Percentiles rank a stretch among this genome's conserved stretches.
These are phyloP conservation scores for Chitala chitala DNA, from an alignment of 2,113 vertebrate genomes.

Conservation along the genomic window DNA sequence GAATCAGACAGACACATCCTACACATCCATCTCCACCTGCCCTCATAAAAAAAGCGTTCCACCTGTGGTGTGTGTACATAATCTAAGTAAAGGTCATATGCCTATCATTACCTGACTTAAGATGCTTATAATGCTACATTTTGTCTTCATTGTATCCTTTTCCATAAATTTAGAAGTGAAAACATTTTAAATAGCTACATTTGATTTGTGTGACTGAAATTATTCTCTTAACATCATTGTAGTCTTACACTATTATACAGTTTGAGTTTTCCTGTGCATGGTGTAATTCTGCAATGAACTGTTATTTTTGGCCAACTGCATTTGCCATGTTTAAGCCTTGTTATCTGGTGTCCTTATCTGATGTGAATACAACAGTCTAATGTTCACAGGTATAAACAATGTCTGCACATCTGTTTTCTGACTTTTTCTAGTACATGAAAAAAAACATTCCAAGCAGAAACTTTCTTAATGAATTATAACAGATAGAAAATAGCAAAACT, in stretches of 20 bases:
- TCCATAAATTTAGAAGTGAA: neutral
- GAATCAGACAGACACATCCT: too few relatives aligned
- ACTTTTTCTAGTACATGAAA: neutral
- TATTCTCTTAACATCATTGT: neutral
- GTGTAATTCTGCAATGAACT: neutral
- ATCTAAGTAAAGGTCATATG: too few relatives aligned
- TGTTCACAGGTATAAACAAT: neutral
- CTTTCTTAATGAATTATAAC: neutral
- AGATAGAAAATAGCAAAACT: neutral
- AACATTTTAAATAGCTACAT: neutral
- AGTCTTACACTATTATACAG: neutral
- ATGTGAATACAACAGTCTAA: neutral
- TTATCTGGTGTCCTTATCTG: conserved; percentile 8
- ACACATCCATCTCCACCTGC: too few relatives aligned
- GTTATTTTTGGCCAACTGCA: neutral
- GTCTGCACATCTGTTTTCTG: conserved; percentile 8
- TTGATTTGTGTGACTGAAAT: neutral
- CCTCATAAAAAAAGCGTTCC: too few relatives aligned
- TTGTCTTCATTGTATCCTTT: too few relatives aligned
- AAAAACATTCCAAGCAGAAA: neutral
- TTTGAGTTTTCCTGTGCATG: neutral
- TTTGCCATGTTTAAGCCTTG: neutral
- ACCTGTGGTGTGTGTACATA: too few relatives aligned
- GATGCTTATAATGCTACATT: too few relatives aligned
- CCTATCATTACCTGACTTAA: too few relatives aligned